Evolutionary conservation across 2,113 vertebrate genomes (phyloP).

Genomic region (Podarcis cretensis): DNA sequence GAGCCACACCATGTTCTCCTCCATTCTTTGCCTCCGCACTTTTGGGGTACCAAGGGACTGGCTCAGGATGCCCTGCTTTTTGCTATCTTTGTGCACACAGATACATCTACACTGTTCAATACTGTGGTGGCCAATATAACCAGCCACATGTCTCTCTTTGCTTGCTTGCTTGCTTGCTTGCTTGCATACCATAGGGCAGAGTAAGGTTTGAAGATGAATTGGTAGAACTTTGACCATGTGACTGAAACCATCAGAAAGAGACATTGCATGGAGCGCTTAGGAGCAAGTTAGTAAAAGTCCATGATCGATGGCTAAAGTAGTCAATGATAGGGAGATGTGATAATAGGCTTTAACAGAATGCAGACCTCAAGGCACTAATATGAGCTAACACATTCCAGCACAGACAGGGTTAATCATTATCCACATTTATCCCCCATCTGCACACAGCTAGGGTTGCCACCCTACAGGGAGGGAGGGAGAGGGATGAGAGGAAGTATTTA

Average conservation of each 20-base stretch:
- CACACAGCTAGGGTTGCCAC: slow-evolving; percentile 1
- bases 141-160: not conserved
- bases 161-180: not conserved
- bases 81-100: not conserved
- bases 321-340: not conserved
- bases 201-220: not conserved
- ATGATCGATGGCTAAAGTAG: not conserved
- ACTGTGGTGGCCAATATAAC: not conserved
- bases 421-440: slow-evolving; percentile 10
- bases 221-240: not conserved
- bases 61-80: not conserved
- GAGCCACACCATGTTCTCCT: too few relatives aligned
- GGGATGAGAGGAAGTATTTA: slow-evolving; percentile 5
- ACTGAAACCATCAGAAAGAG: not conserved
- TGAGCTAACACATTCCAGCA: not conserved
- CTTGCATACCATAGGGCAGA: not conserved
- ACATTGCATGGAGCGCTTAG: not conserved
- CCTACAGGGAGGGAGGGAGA: not conserved
- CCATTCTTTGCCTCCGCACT: too few relatives aligned
- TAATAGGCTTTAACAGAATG: not conserved
- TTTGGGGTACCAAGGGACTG: not conserved
- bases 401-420: not conserved
- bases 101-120: not conserved
- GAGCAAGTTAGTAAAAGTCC: not conserved
- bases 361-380: not conserved